Conservation (phyloP, 2,888 invertebrate genomes). For the Sturmia bella region DNA sequence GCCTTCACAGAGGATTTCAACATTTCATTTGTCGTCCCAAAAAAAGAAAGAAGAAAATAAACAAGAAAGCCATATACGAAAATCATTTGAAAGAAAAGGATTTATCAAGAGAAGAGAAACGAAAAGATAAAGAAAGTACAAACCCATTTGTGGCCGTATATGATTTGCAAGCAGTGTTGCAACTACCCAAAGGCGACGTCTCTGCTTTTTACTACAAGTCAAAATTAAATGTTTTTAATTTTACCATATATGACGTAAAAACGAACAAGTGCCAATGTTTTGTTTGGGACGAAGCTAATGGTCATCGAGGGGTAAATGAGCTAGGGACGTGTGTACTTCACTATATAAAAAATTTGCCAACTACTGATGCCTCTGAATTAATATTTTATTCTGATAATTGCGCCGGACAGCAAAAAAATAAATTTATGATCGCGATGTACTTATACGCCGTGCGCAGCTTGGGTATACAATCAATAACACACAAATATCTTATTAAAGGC, state of each 20-base stretch:
- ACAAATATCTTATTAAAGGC: constrained; percentile 41
- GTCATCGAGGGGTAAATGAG: constrained; percentile 23
- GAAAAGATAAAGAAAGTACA: constrained; percentile 43
- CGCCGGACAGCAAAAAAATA: constrained; percentile 61
- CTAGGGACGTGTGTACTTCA: constrained; percentile 24
- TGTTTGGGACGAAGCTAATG: constrained; percentile 43
- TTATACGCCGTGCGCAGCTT: constrained; percentile 62
- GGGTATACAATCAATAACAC: constrained; percentile 57
- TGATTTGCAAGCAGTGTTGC: constrained; percentile 66
- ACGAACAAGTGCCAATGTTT: constrained; percentile 50
- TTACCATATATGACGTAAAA: constrained; percentile 58
- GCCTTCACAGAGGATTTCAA: constrained; percentile 57
- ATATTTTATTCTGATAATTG: constrained; percentile 42
- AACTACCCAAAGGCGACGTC: constrained; percentile 60
- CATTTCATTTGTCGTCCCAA: constrained; percentile 55
- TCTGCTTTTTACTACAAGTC: constrained; percentile 66
- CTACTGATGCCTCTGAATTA: constrained; percentile 26
- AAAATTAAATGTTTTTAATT: constrained; percentile 65
- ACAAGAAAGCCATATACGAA: constrained; percentile 33
- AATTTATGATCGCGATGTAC: constrained; percentile 64
- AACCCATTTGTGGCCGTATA: constrained; percentile 53
- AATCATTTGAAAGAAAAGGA: constrained; percentile 41
- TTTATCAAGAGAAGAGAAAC: constrained; percentile 49
- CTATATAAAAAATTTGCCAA: constrained; percentile 32
- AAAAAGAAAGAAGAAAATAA: constrained; percentile 55